Evolutionary conservation across 2,113 vertebrate genomes (phyloP).

Genomic region (Cyanoramphus novaezelandiae): DNA sequence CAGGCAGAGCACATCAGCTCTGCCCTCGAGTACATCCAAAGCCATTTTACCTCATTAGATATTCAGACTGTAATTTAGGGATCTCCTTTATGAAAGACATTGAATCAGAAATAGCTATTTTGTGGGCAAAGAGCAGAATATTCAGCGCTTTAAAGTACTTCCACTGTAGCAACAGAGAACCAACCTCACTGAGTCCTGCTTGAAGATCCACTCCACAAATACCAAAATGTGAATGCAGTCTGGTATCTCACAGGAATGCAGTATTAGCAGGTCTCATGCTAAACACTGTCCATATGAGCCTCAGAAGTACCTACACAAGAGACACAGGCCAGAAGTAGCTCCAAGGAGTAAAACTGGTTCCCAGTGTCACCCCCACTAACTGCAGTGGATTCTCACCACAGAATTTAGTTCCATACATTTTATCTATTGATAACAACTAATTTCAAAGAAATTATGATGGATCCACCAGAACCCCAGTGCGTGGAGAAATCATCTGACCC

Average conservation of each 20-base stretch:
- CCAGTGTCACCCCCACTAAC: not conserved
- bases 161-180: not conserved
- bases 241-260: not conserved
- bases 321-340: not conserved
- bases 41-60: not conserved
- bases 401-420: rapidly evolving
- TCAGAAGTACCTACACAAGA: rapidly evolving
- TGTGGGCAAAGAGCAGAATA: not conserved
- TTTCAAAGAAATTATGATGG: not conserved
- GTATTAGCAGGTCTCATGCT: not conserved
- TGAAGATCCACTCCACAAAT: not conserved
- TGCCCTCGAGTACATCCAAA: not conserved
- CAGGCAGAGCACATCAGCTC: not conserved
- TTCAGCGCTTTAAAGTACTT: not conserved
- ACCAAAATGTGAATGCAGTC: not conserved
- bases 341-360: not conserved
- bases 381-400: not conserved
- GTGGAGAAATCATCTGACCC: not conserved
- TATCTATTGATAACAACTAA: not conserved
- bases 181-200: not conserved
- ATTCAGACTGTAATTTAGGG: not conserved
- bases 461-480: rapidly evolving
- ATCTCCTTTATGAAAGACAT: not conserved
- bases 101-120: not conserved
- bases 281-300: not conserved